These are phyloP conservation scores for Bombus impatiens DNA, from an alignment of 1,140 invertebrate species.

Conservation along the genomic window DNA sequence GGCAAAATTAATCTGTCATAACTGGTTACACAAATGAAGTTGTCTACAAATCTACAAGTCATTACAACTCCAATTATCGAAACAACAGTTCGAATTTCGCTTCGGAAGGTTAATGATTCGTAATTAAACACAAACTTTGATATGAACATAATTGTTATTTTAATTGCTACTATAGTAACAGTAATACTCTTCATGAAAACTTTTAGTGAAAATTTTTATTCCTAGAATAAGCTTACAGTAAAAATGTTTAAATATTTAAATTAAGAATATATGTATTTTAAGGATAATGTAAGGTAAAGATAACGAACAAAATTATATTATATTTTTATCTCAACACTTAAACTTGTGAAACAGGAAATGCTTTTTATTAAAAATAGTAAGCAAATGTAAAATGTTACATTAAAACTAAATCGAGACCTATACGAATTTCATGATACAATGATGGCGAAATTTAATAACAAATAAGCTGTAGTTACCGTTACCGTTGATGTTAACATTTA, in stretches of 20 bases:
- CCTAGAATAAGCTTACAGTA: not conserved
- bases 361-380: not conserved
- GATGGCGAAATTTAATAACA: not conserved
- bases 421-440: not conserved
- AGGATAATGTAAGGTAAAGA: not conserved
- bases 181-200: too few species aligned
- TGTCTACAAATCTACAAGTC: not conserved
- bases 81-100: not conserved
- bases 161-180: not conserved
- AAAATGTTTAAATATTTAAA: not conserved
- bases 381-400: not conserved
- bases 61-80: not conserved
- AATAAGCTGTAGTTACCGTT: not conserved
- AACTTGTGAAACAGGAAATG: not conserved
- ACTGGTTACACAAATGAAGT: not conserved
- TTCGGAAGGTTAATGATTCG: not conserved
- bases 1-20: too few species aligned
- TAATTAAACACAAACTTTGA: not conserved
- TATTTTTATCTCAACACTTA: not conserved
- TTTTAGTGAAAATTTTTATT: not conserved
- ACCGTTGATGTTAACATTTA: not conserved
- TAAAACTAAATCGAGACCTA: not conserved
- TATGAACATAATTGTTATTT: not conserved
- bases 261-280: not conserved
- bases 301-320: not conserved